Evolutionary conservation across 2,113 vertebrate species (phyloP), one percentile per base, ranked within the genome.

Genomic region (Megatriorchis doriae): DNA sequence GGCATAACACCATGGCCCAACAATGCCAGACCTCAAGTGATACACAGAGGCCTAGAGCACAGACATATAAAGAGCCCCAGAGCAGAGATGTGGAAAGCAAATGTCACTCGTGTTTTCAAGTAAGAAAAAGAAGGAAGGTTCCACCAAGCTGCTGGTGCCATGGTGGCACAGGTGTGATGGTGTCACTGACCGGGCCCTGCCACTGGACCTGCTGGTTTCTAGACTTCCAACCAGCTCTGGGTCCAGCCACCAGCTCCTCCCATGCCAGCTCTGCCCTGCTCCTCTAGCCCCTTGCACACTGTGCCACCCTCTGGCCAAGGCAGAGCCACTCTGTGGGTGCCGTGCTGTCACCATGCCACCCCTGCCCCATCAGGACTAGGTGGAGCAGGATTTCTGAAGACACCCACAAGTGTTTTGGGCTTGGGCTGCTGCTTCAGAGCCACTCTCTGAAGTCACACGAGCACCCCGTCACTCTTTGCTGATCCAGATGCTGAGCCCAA

Each of bases 271-370:
- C 40, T 63, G 56, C 36, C 67, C 45, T 80, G 50, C 22, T 91
- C 3, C 63, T 56, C 14, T 36, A 71, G 32, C 23, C 25, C 34
- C 26, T 81, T 1, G 0, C 0, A 1, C 42, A 34, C 43, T 1
- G 1, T 5, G 16, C 42, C 20, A 56, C 34, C 4, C 19, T 31
- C 48, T 82, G 70, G 38, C 31, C 47, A 68, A 79, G 38, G 56
- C 72, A 96, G 61, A 77, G 17, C 7, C 20, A 25, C 34, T 59
- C 36, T 56, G 10, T 12, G 6, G 25, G 14, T 85, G 23, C 52
- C 0, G 0, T 63, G 42, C 47, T 93, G 50, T 79, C 47, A 78
- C 61, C 42, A 20, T 31, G 16, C 56, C 56, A 71, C 11, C 7
- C 25, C 23, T 36, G 13, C 16, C 26, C 38, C 31, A 34, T 17